Evolutionary conservation across 2,888 invertebrate species (phyloP), one percentile per base, ranked within the genome.

Genomic region (Imbricaverruca yamaguchii): DNA sequence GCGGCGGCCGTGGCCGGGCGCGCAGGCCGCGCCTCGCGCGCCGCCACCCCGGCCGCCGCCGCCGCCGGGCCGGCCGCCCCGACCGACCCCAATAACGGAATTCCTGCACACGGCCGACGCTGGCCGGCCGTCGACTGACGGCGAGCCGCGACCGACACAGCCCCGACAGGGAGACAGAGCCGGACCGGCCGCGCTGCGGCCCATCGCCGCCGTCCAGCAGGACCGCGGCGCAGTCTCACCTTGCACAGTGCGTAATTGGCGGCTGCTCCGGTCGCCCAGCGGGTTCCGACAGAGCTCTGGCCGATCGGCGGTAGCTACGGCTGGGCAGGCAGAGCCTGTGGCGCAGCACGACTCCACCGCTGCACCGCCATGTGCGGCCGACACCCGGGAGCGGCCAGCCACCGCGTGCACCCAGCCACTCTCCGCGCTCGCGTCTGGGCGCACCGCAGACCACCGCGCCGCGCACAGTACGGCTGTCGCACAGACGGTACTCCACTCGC

Each of bases 401-500:
- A 39, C 39, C 39, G 39, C 39, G 39, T 39, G 13, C 69, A 39
- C 69, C 12, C 69, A 3, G 39, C 39, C 69, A 39, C 69, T 39
- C 15, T 15, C 39, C 0, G 39, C 12, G 13, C 69, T 69, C 23
- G 7, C 39, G 39, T 39, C 39, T 15, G 69, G 69, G 6, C 67
- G 25, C 25, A 7, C 69, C 39, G 12, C 69, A 7, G 25, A 13
- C 55, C 53, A 21, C 18, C 74, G 55, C 74, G 2, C 74, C 53
- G 8, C 74, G 53, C 4, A 18, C 55, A 74, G 21, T 55, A n/a
- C 74, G 23, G 55, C 74, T 8, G 74, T 55, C 53, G 18, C 74
- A 55, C 74, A 55, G 74, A 55, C 74, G 74, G 74, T 74, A 74
- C 74, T 74, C 74, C 74, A 74, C 74, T 55, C 53, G 55, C 74